Percentiles rank a stretch among this genome's conserved stretches.
These are phyloP conservation scores for Dynastes maya DNA, from an alignment of 2,888 invertebrate genomes.

Conservation along the genomic window DNA sequence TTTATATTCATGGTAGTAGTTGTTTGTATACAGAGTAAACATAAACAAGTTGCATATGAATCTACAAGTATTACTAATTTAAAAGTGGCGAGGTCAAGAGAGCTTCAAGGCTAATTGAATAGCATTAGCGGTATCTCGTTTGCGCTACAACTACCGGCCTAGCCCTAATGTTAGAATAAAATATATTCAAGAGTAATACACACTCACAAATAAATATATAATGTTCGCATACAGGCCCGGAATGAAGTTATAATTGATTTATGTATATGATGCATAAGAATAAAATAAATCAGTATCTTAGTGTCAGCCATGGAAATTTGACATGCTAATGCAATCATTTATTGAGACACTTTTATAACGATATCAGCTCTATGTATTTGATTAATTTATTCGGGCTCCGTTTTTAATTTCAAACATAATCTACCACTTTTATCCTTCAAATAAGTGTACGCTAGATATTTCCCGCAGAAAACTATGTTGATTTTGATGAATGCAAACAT, in stretches of 20 bases:
- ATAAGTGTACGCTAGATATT: no score
- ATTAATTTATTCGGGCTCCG: no score
- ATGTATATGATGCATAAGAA: background rate
- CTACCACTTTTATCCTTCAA: no score
- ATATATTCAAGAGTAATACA: slow-evolving; percentile 56
- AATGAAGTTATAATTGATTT: background rate
- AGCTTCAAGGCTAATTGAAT: slow-evolving; percentile 61
- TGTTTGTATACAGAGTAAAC: slow-evolving; percentile 25
- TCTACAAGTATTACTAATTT: slow-evolving; percentile 48
- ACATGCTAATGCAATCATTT: background rate
- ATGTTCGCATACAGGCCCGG: background rate
- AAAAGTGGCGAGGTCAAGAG: slow-evolving; percentile 55
- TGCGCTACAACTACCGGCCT: slow-evolving; percentile 56
- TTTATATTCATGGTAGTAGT: slow-evolving; percentile 12
- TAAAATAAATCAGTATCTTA: background rate
- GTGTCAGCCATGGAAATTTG: background rate
- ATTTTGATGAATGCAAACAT: no score
- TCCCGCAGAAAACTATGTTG: no score
- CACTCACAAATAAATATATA: background rate
- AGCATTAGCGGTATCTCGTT: slow-evolving; percentile 63
- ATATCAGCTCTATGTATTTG: no score
- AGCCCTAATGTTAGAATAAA: slow-evolving; percentile 62
- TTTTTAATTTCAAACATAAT: no score
- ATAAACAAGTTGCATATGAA: slow-evolving; percentile 40
- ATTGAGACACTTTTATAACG: background rate